Evolutionary conservation across 2,797 vertebrate genomes (phyloP).

Genomic region (Acanthiza pusilla): DNA sequence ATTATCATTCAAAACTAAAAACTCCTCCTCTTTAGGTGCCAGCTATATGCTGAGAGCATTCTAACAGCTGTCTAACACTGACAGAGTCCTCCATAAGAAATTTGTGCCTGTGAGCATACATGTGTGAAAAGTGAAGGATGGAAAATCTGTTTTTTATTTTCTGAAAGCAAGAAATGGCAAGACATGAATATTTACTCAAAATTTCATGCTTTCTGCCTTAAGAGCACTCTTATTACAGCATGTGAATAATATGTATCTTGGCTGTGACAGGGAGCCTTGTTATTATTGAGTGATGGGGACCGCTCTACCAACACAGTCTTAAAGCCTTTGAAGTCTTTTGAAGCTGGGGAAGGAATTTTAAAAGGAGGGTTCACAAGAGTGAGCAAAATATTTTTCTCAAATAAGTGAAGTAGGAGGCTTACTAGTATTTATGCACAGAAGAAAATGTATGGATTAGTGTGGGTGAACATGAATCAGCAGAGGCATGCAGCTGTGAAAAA

Average conservation of each 20-base stretch:
- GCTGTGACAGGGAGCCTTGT: background rate
- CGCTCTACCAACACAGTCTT: background rate
- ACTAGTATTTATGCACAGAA: background rate
- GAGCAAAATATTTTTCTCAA: background rate
- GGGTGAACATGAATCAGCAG: background rate
- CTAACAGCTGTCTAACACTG: background rate
- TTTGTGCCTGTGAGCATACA: background rate
- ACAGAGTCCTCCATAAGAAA: background rate
- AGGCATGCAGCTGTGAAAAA: background rate
- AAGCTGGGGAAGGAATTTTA: background rate
- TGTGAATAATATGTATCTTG: background rate
- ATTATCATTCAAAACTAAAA: background rate
- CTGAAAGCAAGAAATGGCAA: background rate
- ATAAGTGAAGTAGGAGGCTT: background rate
- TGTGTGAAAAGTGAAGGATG: background rate
- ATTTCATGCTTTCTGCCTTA: background rate
- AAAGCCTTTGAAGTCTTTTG: background rate
- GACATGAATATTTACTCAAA: background rate
- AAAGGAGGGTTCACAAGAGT: background rate
- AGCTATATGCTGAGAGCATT: background rate
- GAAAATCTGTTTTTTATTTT: background rate
- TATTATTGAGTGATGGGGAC: background rate
- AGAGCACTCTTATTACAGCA: background rate
- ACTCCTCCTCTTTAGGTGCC: background rate
- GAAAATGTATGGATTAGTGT: background rate